Conservation (phyloP, 2,797 vertebrate genomes). For the Oreortyx pictus region DNA sequence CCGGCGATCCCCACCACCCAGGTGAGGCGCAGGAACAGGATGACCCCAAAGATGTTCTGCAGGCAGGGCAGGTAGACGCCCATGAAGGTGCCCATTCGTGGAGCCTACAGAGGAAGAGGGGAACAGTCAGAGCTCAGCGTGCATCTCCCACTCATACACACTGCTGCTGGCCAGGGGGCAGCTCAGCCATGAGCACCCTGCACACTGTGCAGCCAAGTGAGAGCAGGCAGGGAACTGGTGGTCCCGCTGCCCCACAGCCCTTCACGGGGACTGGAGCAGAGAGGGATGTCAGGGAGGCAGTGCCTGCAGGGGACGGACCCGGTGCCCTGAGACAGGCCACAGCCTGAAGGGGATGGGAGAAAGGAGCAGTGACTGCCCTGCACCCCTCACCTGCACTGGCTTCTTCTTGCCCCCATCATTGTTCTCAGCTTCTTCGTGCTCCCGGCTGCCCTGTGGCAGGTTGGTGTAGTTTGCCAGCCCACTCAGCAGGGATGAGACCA, state of each 20-base stretch:
- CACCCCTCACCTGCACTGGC: constrained; percentile 85
- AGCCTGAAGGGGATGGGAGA: background rate
- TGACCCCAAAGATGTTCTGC: constrained; percentile 99
- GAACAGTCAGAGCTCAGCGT: background rate
- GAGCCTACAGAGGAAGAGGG: constrained; percentile 81
- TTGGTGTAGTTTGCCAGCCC: constrained; percentile 98
- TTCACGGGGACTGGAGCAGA: background rate
- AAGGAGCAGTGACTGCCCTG: accelerated
- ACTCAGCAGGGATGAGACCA: constrained; percentile 96
- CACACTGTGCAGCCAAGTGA: background rate
- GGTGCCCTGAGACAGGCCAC: background rate
- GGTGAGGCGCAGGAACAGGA: constrained; percentile 97
- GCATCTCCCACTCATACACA: background rate
- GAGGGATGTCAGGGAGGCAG: too few relatives aligned
- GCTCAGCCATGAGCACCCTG: background rate
- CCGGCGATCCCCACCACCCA: constrained; percentile 97
- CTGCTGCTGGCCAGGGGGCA: background rate
- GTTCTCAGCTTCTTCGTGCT: constrained; percentile 97
- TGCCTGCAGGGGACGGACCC: accelerated
- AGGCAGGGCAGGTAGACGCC: constrained; percentile 97
- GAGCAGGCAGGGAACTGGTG: background rate
- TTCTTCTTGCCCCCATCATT: constrained; percentile 94
- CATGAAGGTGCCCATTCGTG: constrained; percentile 97
- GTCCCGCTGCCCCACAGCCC: background rate
- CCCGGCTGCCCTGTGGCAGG: constrained; percentile 93